Conservation (phyloP, 2,888 invertebrate genomes). For the Machimus rusticus region DNA sequence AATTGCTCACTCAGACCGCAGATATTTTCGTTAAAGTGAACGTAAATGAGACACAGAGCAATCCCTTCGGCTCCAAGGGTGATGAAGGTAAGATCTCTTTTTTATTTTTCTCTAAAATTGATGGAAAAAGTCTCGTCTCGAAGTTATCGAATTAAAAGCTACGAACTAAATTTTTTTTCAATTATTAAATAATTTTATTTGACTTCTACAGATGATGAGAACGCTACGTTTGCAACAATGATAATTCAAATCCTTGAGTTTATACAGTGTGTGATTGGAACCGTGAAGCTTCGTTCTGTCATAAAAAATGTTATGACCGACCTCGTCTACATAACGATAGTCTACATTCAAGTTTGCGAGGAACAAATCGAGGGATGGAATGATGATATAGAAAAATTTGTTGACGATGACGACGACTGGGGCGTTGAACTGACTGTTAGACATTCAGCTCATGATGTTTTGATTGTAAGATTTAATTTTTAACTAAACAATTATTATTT, state of each 20-base stretch:
- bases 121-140: too few species aligned
- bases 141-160: too few species aligned
- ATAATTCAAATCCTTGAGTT: conserved; percentile 75
- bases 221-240: conserved; percentile 70
- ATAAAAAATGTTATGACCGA: conserved; percentile 70
- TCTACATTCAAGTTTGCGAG: conserved; percentile 75
- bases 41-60: conserved; percentile 67
- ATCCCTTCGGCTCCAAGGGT: conserved; percentile 65
- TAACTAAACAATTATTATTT: neutral
- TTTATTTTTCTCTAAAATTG: too few species aligned
- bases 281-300: conserved; percentile 66
- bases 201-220: conserved; percentile 65
- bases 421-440: conserved; percentile 71
- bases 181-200: too few species aligned
- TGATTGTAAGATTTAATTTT: conserved; percentile 62
- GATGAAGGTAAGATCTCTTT: conserved; percentile 62
- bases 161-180: too few species aligned
- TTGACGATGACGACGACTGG: conserved; percentile 74
- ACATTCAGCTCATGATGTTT: conserved; percentile 71
- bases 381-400: conserved; percentile 71
- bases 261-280: conserved; percentile 69
- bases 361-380: conserved; percentile 72
- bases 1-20: conserved; percentile 71
- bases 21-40: conserved; percentile 71
- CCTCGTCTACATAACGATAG: conserved; percentile 71